A percentile compares a stretch with the other conserved stretches of the same genome.
Conservation (phyloP, 1,140 invertebrate species). For the Bursaphelenchus mucronatus region DNA sequence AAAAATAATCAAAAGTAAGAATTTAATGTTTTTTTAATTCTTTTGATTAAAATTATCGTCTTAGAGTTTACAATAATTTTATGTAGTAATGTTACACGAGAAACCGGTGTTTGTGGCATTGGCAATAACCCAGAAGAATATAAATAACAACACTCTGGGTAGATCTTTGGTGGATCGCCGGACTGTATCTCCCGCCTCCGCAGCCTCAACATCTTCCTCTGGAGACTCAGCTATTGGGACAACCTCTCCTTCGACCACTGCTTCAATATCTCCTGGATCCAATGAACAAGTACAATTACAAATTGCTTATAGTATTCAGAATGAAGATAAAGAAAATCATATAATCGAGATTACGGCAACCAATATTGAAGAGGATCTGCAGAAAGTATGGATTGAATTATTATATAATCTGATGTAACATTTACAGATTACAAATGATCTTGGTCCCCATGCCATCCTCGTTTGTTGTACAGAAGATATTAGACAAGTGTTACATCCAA, state of each 20-base stretch:
- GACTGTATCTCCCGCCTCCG: conserved; percentile 21
- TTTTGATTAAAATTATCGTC: too few species aligned
- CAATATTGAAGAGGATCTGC: conserved; percentile 9
- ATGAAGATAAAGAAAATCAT: conserved; percentile 14
- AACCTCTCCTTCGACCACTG: conserved; percentile 23
- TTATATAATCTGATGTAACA: conserved; percentile 7
- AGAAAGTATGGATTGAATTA: conserved; percentile 10
- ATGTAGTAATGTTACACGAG: conserved; percentile 12
- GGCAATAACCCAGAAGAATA: neutral
- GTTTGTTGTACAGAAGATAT: conserved; percentile 34
- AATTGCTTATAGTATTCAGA: conserved; percentile 20
- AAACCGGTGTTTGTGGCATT: conserved; percentile 20
- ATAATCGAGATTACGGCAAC: conserved; percentile 7
- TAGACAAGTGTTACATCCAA: conserved; percentile 33
- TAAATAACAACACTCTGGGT: neutral
- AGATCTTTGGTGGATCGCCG: conserved; percentile 3
- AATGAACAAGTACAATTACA: conserved; percentile 10
- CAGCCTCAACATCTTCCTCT: conserved; percentile 27
- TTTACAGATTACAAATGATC: conserved; percentile 16
- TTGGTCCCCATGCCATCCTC: conserved; percentile 29
- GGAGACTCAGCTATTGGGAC: conserved; percentile 27
- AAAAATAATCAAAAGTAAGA: too few species aligned
- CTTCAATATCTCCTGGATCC: conserved; percentile 11
- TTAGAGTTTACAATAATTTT: neutral
- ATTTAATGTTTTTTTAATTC: too few species aligned